phyloP scores from a whole-genome alignment of 2,888 invertebrate species.

The Rhagophthalmus giganteus region DNA sequence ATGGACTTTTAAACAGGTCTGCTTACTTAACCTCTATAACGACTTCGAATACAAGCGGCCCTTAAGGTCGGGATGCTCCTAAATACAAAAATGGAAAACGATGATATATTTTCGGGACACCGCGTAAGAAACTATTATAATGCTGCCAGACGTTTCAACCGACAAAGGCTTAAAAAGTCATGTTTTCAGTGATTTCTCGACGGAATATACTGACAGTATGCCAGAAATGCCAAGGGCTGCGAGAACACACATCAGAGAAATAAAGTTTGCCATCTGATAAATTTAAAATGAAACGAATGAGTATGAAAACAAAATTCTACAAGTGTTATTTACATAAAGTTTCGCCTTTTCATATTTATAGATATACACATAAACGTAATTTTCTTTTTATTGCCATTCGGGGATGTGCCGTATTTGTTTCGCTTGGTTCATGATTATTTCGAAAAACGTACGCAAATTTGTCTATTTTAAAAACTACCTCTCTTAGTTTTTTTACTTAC shows the following conservation, averaged over 20 bases:
- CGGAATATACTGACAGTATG: conserved; percentile 6
- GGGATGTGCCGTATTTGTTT: not conserved
- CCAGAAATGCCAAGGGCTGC: conserved; percentile 3
- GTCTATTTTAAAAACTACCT: too few species aligned
- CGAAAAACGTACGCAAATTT: not conserved
- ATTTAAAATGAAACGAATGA: conserved; percentile 9
- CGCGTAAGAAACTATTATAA: not conserved
- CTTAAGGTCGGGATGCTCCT: not conserved
- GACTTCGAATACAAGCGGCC: not conserved
- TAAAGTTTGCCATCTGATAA: conserved; percentile 9
- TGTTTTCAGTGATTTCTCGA: conserved; percentile 14
- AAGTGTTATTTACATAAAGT: conserved; percentile 3
- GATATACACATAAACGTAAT: not conserved
- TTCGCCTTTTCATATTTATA: not conserved
- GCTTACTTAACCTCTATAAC: not conserved
- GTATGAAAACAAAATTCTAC: conserved; percentile 5
- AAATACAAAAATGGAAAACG: not conserved
- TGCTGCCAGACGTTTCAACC: not conserved
- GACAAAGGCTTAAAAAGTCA: conserved; percentile 7
- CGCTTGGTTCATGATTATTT: not conserved
- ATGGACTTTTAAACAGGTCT: conserved; percentile 2
- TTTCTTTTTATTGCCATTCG: not conserved
- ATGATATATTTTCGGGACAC: not conserved
- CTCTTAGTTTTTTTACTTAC: too few species aligned
- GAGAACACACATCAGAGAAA: conserved; percentile 5